Evolutionary conservation across 2,888 invertebrate species (phyloP), one percentile per base, ranked within the genome.

Genomic region (Petrolisthes manimaculis): DNA sequence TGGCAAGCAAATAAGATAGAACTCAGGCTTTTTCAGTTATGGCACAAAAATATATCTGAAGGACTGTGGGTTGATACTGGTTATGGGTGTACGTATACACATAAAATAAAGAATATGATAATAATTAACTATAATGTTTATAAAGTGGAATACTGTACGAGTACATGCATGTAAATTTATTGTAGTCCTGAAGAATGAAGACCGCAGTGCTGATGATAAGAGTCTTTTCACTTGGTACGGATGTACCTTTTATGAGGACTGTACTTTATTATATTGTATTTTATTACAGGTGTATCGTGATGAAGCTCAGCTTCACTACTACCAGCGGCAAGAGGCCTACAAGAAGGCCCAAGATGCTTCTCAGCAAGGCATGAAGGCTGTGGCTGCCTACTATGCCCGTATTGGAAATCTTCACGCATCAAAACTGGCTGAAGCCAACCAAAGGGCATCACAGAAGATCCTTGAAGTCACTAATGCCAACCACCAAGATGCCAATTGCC

Each of bases 381-480:
- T 96, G 0, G 97, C 97, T 0, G 93, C 94, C 0, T 96, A 96
- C 92, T 97, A 96, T 92, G 95, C 96, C 0, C 94, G 95, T 83
- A 86, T 89, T 21, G 91, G 88, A 51, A 88, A 89, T 37, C 54
- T 84, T 5, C 89, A 88, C 83, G 24, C 86, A n/a, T 56, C 56
- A 14, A 91, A 89, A 55, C 78, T 91, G 55, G 69, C 54, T 5
- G 89, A 89, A 21, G 89, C 89, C 56, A 89, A 91, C 55, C 55
- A 86, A n/a, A 82, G 86, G 24, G 88, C 89, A 12, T 83, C 87
- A 24, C 51, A 84, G 71, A 86, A 88, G 67, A 88, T 89, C 53
- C 56, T 91, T 37, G 84, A 89, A 54, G 86, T 82, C n/a, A 56
- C 80, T 24, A 89, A 91, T 83, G 78, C 86, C 0, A 84, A 84